Evolutionary conservation across 2,888 invertebrate species (phyloP).

Genomic region (Sinopyrophorus schimmeli): DNA sequence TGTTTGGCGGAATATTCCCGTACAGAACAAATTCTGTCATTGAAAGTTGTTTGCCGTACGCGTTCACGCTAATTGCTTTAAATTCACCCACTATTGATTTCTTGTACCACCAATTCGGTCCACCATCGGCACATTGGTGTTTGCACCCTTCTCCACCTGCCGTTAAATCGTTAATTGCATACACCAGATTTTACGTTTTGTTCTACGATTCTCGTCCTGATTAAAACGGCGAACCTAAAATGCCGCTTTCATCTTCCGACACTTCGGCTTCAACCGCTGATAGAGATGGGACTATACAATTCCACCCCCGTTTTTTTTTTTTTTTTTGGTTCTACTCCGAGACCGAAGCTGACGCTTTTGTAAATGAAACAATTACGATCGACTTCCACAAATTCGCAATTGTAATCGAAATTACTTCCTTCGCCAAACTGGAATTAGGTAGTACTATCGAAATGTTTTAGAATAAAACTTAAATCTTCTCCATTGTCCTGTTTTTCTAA

Average conservation of each 20-base stretch:
- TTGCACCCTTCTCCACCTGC: slow-evolving; percentile 19
- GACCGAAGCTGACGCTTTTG: too few species aligned
- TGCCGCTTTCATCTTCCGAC: slow-evolving; percentile 3
- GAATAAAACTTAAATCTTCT: too few species aligned
- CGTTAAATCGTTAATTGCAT: slow-evolving; percentile 29
- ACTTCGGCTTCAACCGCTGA: slow-evolving; percentile 5
- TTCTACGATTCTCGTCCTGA: slow-evolving; percentile 14
- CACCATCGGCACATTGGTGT: slow-evolving; percentile 25
- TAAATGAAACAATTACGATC: too few species aligned
- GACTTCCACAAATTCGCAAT: too few species aligned
- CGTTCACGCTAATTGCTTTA: slow-evolving; percentile 33
- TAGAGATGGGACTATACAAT: slow-evolving; percentile 5
- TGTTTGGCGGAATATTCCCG: slow-evolving; percentile 20
- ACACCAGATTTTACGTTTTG: slow-evolving; percentile 27
- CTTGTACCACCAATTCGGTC: slow-evolving; percentile 24
- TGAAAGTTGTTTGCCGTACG: slow-evolving; percentile 25
- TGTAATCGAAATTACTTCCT: too few species aligned
- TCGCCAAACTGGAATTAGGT: too few species aligned
- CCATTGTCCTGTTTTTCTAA: too few species aligned
- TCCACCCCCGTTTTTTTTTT: slow-evolving; percentile 1
- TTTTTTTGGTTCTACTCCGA: too few species aligned
- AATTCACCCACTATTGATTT: slow-evolving; percentile 32
- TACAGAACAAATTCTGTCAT: slow-evolving; percentile 24
- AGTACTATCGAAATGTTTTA: too few species aligned
- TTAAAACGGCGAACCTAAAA: slow-evolving; percentile 10